Conservation (phyloP, 2,888 invertebrate species). For the Dynastes hyllus region DNA sequence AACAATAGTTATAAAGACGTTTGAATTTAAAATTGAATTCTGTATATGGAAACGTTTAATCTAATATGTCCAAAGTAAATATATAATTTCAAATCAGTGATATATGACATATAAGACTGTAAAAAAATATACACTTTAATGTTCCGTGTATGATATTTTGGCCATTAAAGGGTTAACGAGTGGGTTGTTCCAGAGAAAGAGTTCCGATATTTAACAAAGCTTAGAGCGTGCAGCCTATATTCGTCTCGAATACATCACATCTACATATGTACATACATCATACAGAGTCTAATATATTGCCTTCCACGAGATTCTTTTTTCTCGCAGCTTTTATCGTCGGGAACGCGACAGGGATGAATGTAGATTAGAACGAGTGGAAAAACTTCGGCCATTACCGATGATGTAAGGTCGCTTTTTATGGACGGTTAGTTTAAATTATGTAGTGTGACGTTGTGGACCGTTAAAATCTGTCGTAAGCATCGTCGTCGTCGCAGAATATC, state of each 20-base stretch:
- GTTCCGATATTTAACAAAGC: background rate
- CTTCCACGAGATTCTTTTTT: background rate
- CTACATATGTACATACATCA: no score
- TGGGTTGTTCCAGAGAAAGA: no score
- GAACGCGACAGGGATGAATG: conserved; percentile 12
- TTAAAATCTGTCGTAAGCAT: conserved; percentile 30
- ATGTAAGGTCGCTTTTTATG: conserved; percentile 35
- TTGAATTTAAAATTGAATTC: no score
- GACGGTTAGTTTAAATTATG: conserved; percentile 38
- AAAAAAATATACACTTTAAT: no score
- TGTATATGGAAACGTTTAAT: no score
- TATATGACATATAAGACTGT: no score
- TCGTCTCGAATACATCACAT: conserved; percentile 10
- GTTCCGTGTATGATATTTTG: no score
- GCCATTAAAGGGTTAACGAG: no score
- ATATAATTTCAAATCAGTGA: no score
- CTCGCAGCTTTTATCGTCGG: conserved; percentile 14
- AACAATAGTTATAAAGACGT: no score
- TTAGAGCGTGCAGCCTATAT: background rate
- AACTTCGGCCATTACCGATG: conserved; percentile 29
- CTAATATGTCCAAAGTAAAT: no score
- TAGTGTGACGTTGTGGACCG: conserved; percentile 31
- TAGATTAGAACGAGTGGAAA: conserved; percentile 32
- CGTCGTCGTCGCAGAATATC: conserved; percentile 19
- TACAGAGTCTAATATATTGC: background rate